Percentiles rank a stretch among this genome's conserved stretches.
These are phyloP conservation scores for Mustela lutreola DNA, from an alignment of 2,113 vertebrate species.

Conservation along the genomic window DNA sequence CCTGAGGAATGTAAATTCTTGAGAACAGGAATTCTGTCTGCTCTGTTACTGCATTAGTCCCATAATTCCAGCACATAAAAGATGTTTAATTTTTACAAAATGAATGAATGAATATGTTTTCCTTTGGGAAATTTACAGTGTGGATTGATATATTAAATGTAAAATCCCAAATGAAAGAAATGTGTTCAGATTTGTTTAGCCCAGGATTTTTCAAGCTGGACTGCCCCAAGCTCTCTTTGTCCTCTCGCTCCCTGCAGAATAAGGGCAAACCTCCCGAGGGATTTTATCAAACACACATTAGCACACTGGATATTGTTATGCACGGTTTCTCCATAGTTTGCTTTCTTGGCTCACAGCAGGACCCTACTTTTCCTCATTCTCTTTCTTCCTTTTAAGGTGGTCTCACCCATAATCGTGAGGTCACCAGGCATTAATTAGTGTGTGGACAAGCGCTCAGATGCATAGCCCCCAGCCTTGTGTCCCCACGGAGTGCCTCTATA, in stretches of 20 bases:
- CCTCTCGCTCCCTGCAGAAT: neutral
- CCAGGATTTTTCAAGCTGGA: neutral
- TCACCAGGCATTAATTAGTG: neutral
- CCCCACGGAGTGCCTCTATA: neutral
- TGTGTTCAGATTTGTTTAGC: neutral
- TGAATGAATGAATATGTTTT: neutral
- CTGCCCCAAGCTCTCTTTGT: neutral
- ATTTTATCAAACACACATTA: neutral
- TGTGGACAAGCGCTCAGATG: neutral
- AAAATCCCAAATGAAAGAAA: constrained; percentile 6
- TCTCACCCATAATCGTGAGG: neutral
- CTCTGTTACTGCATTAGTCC: neutral
- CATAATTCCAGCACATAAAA: neutral
- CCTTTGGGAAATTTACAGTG: neutral
- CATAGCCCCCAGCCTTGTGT: neutral
- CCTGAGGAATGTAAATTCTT: constrained; percentile 10
- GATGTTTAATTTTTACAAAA: neutral
- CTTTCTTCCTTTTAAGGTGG: neutral
- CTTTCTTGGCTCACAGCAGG: neutral
- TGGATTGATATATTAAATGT: constrained; percentile 35
- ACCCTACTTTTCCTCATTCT: neutral
- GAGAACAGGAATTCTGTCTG: neutral
- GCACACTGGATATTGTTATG: neutral
- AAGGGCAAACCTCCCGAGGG: neutral
- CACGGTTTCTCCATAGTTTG: constrained; percentile 29